Base-by-base conservation (phyloP, 1,140 invertebrate genomes). In the Harpegnathos saltator region DNA sequence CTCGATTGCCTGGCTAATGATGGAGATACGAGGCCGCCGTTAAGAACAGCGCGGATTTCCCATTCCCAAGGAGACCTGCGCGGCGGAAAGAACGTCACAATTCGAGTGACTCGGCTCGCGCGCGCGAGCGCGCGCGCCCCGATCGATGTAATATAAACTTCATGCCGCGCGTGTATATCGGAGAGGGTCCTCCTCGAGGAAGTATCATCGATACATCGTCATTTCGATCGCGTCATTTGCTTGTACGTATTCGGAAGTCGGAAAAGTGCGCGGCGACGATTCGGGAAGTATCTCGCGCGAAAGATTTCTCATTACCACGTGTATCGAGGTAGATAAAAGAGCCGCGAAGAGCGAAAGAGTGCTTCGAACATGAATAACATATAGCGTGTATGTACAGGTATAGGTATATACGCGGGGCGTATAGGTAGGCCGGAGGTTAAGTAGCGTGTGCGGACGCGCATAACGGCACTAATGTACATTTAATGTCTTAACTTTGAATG, bases 401-500 rank as follows among this genome's bases (percentile, higher is more conserved):
- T 5, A n/a, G 48, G 71, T 50, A 61, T 24, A 33, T 12, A 3
- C 12, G 19, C 24, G 29, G 29, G 29, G 29, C 1, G n/a, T 3
- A 26, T 15, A 24, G 22, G 33, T 54, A 33, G 33, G 14, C 33
- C 11, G 15, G 17, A 12, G 15, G 65, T 81, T 78, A 85, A 88
- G 72, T 85, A 61, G 38, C 54, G 54, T 17, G 63, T 61, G 59
- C 54, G n/a, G 12, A 1, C 12, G 82, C 24, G 24, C 38, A 82
- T 72, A 85, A 87, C 61, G 71, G 19, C 88, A 87, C 91, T 94
- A 92, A 94, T 93, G 92, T 92, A 91, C 91, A 92, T 94, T 94
- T 94, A 94, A 94, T 93, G 93, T 93, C 92, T 92, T 85, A 92
- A 94, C 91, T 93, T 93, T 93, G 92, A 93, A 94, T 92, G 89